Conservation (phyloP, 1,140 invertebrate species). For the Spodoptera frugiperda region DNA sequence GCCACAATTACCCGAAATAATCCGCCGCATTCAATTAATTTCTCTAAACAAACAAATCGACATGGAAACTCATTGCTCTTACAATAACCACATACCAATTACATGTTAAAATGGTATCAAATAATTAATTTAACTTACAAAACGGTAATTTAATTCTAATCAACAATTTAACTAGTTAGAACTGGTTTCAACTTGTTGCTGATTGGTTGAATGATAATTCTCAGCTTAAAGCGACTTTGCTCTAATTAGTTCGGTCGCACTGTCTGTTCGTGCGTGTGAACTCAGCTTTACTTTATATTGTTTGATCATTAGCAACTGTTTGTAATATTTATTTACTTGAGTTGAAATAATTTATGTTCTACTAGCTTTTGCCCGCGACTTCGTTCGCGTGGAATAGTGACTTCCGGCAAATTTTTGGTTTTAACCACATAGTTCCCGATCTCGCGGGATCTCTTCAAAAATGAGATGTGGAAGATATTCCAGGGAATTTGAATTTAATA, state of each 20-base stretch:
- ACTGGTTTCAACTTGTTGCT: conserved; percentile 21
- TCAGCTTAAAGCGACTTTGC: conserved; percentile 29
- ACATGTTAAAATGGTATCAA: not conserved
- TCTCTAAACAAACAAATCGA: too few relatives aligned
- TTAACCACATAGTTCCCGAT: too few relatives aligned
- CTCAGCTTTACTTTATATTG: not conserved
- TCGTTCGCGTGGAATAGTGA: too few relatives aligned
- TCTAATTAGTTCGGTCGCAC: conserved; percentile 26
- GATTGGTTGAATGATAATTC: conserved; percentile 35
- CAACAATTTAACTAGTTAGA: not conserved
- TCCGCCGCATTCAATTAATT: too few relatives aligned
- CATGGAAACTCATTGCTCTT: not conserved
- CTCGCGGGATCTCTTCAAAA: too few relatives aligned
- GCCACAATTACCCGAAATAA: too few relatives aligned
- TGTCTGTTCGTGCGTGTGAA: conserved; percentile 29
- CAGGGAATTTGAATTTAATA: too few relatives aligned
- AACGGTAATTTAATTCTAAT: conserved; percentile 12
- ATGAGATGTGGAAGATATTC: too few relatives aligned
- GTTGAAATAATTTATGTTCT: not conserved
- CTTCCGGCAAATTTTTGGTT: too few relatives aligned
- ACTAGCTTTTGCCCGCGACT: not conserved
- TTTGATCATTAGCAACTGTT: not conserved
- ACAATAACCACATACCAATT: not conserved
- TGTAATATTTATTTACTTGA: not conserved
- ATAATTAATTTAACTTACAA: conserved; percentile 18